Base-by-base conservation (phyloP, 2,888 invertebrate species). In the Diarsia brunnea region DNA sequence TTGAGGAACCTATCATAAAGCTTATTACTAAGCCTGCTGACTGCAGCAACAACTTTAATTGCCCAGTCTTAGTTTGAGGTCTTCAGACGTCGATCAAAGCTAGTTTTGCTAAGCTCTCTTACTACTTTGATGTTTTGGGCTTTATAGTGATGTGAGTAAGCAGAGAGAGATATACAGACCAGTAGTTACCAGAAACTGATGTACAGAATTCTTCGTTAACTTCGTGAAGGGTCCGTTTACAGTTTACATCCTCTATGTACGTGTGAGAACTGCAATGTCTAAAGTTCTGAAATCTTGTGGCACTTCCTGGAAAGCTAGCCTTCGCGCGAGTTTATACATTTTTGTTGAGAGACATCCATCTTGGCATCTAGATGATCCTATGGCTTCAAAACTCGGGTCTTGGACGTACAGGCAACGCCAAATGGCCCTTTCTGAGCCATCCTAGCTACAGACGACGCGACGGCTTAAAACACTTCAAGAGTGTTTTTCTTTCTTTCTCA, bases 61-160 rank as follows among this genome's bases (percentile, higher is more conserved):
- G 11, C 31, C 47, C 14, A 55, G 53, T 55, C 69, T 63, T 69
- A 77, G 53, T 47, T 70, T 55, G 53, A 43, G n/a, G 19, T 55
- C 11, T 69, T 47, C 12, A 49, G n/a, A 69, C 51, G 38, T 47
- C n/a, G n/a, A 38, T 63, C 38, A 21, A 78, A 55, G 11, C 53
- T 63, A 53, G 60, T 45, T 63, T 53, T 27, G 27, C 45, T 47
- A 53, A 69, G 47, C 27, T 77, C 53, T 78, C 43, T 61, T 16
- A 53, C 24, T 47, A 47, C 16, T 76, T 21, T n/a, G 53, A n/a
- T 47, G 19, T 60, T 69, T 61, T 53, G 24, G 27, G 21, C 51
- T 24, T 31, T 31, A 43, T n/a, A n/a, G n/a, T n/a, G n/a, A n/a
- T 61, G 38, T 69, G n/a, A 27, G 45, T 31, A 53, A 4, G 12